Conservation (phyloP, 2,888 invertebrate species). For the Vesta saturnalis region DNA sequence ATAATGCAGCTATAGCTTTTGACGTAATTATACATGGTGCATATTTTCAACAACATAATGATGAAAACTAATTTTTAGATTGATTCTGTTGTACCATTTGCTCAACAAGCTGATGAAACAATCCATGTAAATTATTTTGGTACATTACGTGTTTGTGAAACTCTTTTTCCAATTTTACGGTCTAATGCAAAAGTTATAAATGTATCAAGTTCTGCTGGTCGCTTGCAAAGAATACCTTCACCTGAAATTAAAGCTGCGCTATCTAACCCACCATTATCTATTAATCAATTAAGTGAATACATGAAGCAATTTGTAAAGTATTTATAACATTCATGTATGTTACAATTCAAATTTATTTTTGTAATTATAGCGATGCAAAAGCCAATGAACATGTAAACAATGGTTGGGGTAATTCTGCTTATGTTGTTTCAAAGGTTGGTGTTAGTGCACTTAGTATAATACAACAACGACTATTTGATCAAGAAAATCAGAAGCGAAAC, state of each 20-base stretch:
- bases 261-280: constrained; percentile 66
- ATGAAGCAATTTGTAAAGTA: constrained; percentile 76
- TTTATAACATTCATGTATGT: constrained; percentile 49
- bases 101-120: constrained; percentile 76
- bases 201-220: constrained; percentile 76
- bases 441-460: constrained; percentile 74
- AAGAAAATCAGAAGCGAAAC: constrained; percentile 53
- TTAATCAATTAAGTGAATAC: constrained; percentile 68
- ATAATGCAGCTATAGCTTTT: constrained; percentile 50
- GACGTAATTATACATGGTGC: constrained; percentile 10
- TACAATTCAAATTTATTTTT: background rate
- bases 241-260: constrained; percentile 67
- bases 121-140: constrained; percentile 76
- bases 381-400: constrained; percentile 45
- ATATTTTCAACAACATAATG: background rate
- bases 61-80: background rate
- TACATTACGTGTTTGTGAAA: constrained; percentile 70
- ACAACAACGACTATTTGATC: constrained; percentile 71
- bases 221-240: constrained; percentile 69
- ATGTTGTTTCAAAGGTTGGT: constrained; percentile 79
- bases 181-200: constrained; percentile 79
- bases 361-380: constrained; percentile 48
- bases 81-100: constrained; percentile 69
- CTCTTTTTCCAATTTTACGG: constrained; percentile 76
- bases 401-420: constrained; percentile 66